Base-by-base conservation (phyloP, 53 echinoderm and acorn worm species). In the Patiria pectinifera region DNA sequence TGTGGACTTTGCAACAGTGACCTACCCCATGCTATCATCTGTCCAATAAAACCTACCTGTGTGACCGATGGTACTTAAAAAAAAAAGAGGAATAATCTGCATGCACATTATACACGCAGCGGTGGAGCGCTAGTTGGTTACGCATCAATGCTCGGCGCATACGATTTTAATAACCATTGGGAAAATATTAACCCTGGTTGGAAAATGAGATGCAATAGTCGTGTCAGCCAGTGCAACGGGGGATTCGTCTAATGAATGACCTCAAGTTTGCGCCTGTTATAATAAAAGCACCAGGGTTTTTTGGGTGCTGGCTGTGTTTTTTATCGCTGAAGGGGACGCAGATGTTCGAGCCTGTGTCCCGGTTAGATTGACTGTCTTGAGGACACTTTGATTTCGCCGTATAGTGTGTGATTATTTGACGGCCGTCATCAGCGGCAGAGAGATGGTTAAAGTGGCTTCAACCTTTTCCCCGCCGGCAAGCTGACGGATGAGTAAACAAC, bases 341-440 rank as follows among this genome's bases (percentile, higher is more conserved):
- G 88, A 88, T 88, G 88, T 45, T 60, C 9, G 35, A 53, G 48
- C 6, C 4, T 3, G 22, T 46, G 53, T 23, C 14, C 53, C 23
- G 76, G 76, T 59, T 59, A 76, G 15, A 25, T 76, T 49, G 24
- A 6, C 60, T 47, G n/a, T 63, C 63, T 26, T 61, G 61, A 59
- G 59, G 63, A 60, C 77, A 76, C 77, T 21, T 88, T 60, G 88
- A 78, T 62, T 63, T 78, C 53, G 26, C 88, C 47, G 18, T 76
- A 35, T 35, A 19, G 48, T 59, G 43, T 61, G 88, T 88, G 75
- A 88, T 88, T 88, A 88, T 88, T 78, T 88, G 78, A 76, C 46
- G n/a, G 49, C 76, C 78, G 88, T 62, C 60, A 78, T 78, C 86
- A 13, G 13, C 48, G 19, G 49, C 21, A 24, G 53, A 53, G 53